Evolutionary conservation across 2,888 invertebrate species (phyloP).

Genomic region (Ectropis crepuscularia): DNA sequence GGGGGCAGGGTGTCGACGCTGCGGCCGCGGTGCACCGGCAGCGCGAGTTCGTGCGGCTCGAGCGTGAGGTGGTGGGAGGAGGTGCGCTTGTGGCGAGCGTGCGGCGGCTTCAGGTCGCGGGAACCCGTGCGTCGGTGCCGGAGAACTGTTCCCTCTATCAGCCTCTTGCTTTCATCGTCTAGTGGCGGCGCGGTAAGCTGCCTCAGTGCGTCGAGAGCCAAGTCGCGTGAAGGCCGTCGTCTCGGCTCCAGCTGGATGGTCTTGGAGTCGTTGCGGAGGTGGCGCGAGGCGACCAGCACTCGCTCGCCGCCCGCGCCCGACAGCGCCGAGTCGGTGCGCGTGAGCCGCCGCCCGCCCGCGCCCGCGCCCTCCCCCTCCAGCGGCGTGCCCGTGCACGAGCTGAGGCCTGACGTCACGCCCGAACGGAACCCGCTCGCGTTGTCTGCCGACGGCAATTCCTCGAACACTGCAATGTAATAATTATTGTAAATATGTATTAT

Average conservation of each 20-base stretch:
- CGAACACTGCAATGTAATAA: conserved; percentile 86
- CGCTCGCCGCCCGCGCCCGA: conserved; percentile 67
- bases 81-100: conserved; percentile 73
- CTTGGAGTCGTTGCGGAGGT: conserved; percentile 86
- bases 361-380: conserved; percentile 53
- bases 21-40: conserved; percentile 73
- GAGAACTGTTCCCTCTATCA: conserved; percentile 75
- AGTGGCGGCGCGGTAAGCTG: conserved; percentile 72
- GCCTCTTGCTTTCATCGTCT: conserved; percentile 79
- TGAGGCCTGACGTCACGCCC: conserved; percentile 69
- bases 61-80: conserved; percentile 79
- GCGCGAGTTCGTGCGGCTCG: conserved; percentile 69
- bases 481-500: too few relatives aligned
- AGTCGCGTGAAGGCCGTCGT: conserved; percentile 80
- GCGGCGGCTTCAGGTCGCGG: conserved; percentile 77
- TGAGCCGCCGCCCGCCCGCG: conserved; percentile 53
- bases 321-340: conserved; percentile 76
- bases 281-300: conserved; percentile 81
- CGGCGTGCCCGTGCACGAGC: conserved; percentile 72
- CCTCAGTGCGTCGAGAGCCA: conserved; percentile 76
- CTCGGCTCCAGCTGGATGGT: conserved; percentile 86
- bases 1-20: conserved; percentile 76
- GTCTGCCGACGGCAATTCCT: conserved; percentile 87
- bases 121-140: conserved; percentile 86
- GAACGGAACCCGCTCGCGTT: conserved; percentile 80